phyloP scores from a whole-genome alignment of 1,140 invertebrate genomes.

The Phocides pigmalion region DNA sequence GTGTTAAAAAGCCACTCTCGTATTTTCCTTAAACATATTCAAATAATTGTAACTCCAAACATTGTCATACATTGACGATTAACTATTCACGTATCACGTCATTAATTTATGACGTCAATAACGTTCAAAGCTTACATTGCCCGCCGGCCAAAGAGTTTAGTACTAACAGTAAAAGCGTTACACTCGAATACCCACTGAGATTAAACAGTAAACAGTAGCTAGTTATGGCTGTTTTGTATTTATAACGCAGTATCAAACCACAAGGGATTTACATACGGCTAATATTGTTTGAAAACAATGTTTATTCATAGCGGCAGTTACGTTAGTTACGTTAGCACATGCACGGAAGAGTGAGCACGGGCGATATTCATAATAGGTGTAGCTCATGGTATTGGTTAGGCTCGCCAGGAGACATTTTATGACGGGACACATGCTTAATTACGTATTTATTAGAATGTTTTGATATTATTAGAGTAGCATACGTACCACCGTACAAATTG shows the following conservation, averaged over 20 bases:
- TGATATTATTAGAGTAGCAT: too few relatives aligned
- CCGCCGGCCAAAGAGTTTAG: background rate
- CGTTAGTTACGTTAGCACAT: conserved; percentile 33
- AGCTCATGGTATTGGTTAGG: conserved; percentile 15
- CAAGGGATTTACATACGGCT: conserved; percentile 25
- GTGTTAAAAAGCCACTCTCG: too few relatives aligned
- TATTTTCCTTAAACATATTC: too few relatives aligned
- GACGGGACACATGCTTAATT: background rate
- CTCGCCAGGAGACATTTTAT: background rate
- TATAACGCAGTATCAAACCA: conserved; percentile 17
- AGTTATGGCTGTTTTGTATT: background rate
- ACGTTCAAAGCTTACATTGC: too few relatives aligned
- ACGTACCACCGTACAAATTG: too few relatives aligned
- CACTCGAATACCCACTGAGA: background rate
- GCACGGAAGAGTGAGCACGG: conserved; percentile 53
- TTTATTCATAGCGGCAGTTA: conserved; percentile 41
- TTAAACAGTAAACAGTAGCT: background rate
- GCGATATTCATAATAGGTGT: conserved; percentile 41
- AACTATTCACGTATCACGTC: too few relatives aligned
- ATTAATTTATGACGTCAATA: too few relatives aligned
- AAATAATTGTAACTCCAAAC: too few relatives aligned
- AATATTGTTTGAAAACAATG: conserved; percentile 34
- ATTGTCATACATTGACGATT: too few relatives aligned
- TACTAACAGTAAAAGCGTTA: background rate
- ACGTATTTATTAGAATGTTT: too few relatives aligned